These are phyloP conservation scores for Leptinotarsa texana DNA, from an alignment of 1,140 invertebrate genomes.

Conservation along the genomic window DNA sequence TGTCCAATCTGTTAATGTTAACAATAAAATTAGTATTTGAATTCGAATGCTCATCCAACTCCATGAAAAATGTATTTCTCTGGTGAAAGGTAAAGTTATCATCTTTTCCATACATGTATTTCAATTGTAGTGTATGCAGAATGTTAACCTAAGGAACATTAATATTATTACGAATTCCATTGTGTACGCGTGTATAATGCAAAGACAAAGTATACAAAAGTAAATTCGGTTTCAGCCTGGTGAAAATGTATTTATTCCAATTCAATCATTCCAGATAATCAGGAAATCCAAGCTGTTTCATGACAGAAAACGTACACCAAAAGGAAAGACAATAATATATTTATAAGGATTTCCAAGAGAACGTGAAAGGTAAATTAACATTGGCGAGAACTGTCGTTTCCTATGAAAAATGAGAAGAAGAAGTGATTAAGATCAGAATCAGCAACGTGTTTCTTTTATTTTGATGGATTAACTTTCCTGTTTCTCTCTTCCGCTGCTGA, in stretches of 20 bases:
- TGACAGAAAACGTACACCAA: not conserved
- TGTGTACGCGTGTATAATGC: too few species aligned
- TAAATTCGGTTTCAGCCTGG: too few species aligned
- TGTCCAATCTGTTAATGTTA: too few species aligned
- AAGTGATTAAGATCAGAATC: constrained; percentile 19
- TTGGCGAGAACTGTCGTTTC: constrained; percentile 17
- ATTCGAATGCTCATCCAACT: too few species aligned
- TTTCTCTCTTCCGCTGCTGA: not conserved
- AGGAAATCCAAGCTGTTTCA: not conserved
- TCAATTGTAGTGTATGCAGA: too few species aligned
- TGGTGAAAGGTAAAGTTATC: too few species aligned
- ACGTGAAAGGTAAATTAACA: constrained; percentile 20
- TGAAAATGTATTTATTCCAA: not conserved
- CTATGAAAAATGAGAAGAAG: constrained; percentile 15
- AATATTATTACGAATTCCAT: too few species aligned
- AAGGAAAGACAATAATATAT: constrained; percentile 11
- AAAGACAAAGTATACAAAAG: too few species aligned
- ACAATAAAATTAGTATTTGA: too few species aligned
- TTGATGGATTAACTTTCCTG: constrained; percentile 17
- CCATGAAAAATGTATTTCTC: too few species aligned
- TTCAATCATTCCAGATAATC: not conserved
- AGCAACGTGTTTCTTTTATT: constrained; percentile 19
- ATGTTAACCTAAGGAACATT: too few species aligned
- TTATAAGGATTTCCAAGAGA: not conserved
- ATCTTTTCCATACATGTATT: too few species aligned